Evolutionary conservation across 23 tunicate genomes (phyloP), one percentile per base, ranked within the genome.

Genomic region (Diplosoma virens): DNA sequence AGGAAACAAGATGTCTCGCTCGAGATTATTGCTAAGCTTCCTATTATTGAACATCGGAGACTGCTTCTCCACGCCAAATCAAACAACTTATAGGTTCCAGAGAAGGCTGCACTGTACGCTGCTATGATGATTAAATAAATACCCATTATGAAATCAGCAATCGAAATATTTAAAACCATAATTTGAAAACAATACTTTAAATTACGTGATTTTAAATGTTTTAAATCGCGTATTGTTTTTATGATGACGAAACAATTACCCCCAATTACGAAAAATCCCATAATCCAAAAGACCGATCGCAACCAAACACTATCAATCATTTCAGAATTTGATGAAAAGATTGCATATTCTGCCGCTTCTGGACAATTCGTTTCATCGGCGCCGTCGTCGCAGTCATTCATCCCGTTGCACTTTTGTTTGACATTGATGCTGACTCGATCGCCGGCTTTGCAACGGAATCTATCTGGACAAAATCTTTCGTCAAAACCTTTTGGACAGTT

Each of bases 121-220:
- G 75, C 52, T 16, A 82, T 55, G 32, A 50, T 24, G 14, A 82
- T 33, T 20, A 82, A 63, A 47, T 82, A 82, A 33, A 82, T 26
- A 6, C 87, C 75, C 87, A 82, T 82, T 3, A 82, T 17, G 3
- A 82, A 20, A 55, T 82, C 87, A 3, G 87, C 37, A 45, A 75
- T 27, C 1, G 87, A 61, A 22, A 82, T 52, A 41, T 82, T 82
- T 25, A 82, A 45, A 30, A 82, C n/a, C 17, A 82, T 21, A 9
- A 60, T 2, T 25, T 48, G 80, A 11, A 47, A 23, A 25, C 60
- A 72, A 3, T 36, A 23, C 11, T 11, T 24, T 7, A 3, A n/a
- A 30, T 47, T 29, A 17, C 17, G 1, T 9, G n/a, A 22, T 6
- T 27, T 72, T 3, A 4, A 3, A 4, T 14, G 47, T 27, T 18